Evolutionary conservation across 2,888 invertebrate species (phyloP).

Genomic region (Ennomos erosarius): DNA sequence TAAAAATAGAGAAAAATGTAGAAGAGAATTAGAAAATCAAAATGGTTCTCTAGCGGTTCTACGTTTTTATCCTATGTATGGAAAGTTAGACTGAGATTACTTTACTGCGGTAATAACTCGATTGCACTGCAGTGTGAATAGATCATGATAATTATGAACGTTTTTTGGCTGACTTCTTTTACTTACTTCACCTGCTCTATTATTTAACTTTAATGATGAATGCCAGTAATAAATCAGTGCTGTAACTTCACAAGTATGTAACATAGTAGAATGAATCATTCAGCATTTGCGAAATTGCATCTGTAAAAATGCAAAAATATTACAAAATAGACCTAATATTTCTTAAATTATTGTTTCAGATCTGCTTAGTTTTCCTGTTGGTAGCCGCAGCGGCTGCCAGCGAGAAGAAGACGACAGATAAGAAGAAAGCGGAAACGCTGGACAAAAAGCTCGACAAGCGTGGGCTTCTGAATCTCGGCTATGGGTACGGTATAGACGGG

Average conservation of each 20-base stretch:
- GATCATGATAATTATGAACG: not conserved
- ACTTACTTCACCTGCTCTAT: slow-evolving; percentile 6
- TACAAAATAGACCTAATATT: slow-evolving; percentile 2
- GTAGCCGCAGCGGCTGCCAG: slow-evolving; percentile 90
- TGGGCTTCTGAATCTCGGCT: slow-evolving; percentile 91
- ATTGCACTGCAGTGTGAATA: too few species aligned
- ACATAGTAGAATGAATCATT: not conserved
- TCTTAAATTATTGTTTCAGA: slow-evolving; percentile 72
- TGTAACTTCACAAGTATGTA: slow-evolving; percentile 7
- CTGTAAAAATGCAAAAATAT: not conserved
- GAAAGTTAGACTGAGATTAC: not conserved
- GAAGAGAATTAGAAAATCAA: not conserved
- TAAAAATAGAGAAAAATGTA: not conserved
- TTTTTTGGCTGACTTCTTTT: slow-evolving; percentile 13
- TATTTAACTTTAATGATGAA: slow-evolving; percentile 7
- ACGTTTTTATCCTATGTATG: too few species aligned
- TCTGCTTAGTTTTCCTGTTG: slow-evolving; percentile 91
- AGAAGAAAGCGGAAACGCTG: slow-evolving; percentile 84
- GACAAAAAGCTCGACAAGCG: slow-evolving; percentile 94
- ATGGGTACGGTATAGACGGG: slow-evolving; percentile 91
- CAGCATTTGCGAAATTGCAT: too few species aligned
- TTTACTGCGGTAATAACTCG: not conserved
- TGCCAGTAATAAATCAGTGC: slow-evolving; percentile 5
- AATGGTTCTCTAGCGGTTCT: too few species aligned
- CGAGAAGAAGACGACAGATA: slow-evolving; percentile 86